Evolutionary conservation across 2,797 vertebrate genomes (phyloP), one percentile per base, ranked within the genome.

Genomic region (Notamacropus eugenii): DNA sequence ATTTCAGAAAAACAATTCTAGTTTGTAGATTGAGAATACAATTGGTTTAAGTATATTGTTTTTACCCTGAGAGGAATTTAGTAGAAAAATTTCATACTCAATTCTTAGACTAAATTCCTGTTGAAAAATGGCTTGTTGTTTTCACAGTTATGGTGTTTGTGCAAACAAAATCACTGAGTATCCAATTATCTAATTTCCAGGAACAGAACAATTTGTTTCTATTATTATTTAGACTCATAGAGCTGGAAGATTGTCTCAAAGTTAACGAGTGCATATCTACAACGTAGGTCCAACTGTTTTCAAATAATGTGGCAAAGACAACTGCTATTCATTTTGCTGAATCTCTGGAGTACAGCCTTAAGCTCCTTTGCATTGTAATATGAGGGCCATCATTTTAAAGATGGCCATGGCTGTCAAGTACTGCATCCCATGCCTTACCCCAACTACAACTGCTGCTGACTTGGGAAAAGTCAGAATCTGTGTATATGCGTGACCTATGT

Each of bases 11-110:
- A n/a, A 82, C 46, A 67, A 62, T 94, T 95, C 94, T 50, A 91
- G 58, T 94, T 55, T 55, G 24, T 82, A n/a, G 13, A 19, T 22
- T 94, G 74, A 95, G 82, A 92, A 6, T 56, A 6, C 74, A 56
- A 54, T 62, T 94, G 16, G 2, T 93, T 54, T 91, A 92, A 58
- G 50, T 52, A 87, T 57, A 92, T 90, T 94, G 57, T 91, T 96
- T 95, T 90, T 91, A 52, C 62, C 55, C 95, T 22, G 13, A 96
- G 62, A 74, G 54, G 92, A 94, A 93, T 94, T 96, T 95, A 56
- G 34, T 92, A 87, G 34, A 96, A 94, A 95, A 93, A 94, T 67
- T 82, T 92, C 52, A 91, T 40, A 90, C 93, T 29, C 12, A 92
- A 95, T 92, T 93, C 50, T 92, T 4, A 91, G 74, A 34, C 54